These are phyloP conservation scores for Upupa epops DNA, from an alignment of 2,113 vertebrate genomes.

Conservation along the genomic window DNA sequence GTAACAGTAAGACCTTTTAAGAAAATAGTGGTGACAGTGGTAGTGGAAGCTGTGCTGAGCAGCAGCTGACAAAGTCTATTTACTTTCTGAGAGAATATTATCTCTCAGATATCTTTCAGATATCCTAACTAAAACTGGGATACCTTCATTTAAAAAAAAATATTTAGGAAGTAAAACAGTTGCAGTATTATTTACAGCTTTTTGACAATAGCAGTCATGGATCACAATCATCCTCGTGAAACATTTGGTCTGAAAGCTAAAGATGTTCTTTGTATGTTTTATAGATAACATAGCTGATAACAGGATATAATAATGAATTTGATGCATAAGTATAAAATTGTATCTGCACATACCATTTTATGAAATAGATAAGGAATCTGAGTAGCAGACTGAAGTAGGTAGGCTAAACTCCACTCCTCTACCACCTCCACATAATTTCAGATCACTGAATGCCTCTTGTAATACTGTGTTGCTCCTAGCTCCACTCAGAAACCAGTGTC, in stretches of 20 bases:
- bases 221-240: not conserved
- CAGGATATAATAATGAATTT: not conserved
- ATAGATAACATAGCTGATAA: not conserved
- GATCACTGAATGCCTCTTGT: not conserved
- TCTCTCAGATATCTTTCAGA: too few species aligned
- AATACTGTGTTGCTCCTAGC: not conserved
- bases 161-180: not conserved
- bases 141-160: not conserved
- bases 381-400: not conserved
- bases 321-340: not conserved
- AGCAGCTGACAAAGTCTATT: not conserved
- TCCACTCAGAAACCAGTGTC: not conserved
- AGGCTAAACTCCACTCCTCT: not conserved
- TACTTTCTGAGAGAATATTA: not conserved
- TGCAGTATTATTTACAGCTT: not conserved
- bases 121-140: not conserved
- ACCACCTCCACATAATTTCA: not conserved
- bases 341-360: not conserved
- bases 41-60: not conserved
- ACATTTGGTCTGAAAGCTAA: not conserved
- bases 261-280: not conserved
- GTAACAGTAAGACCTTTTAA: not conserved
- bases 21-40: not conserved
- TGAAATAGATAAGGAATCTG: not conserved
- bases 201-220: fast-evolving